phyloP scores from a whole-genome alignment of 2,113 vertebrate species.

The Mus pahari region DNA sequence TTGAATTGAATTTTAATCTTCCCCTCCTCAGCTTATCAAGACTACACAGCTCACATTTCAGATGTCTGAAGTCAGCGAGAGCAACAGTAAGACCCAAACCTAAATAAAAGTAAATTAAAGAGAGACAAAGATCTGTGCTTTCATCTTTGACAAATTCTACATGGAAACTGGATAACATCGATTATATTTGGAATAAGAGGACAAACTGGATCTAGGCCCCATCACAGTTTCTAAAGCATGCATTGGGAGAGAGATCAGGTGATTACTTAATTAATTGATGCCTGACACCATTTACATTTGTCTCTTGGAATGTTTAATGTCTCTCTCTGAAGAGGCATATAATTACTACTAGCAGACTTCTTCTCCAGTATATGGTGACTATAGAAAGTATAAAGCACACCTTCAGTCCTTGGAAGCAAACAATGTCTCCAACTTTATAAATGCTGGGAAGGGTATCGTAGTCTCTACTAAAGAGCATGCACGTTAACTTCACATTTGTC shows the following conservation, averaged over 20 bases:
- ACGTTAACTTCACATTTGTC: conserved; percentile 89
- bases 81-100: not conserved
- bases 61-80: not conserved
- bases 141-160: not conserved
- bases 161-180: not conserved
- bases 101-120: not conserved
- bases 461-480: conserved; percentile 91
- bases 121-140: not conserved
- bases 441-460: conserved; percentile 92
- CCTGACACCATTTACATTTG: conserved; percentile 44
- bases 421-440: conserved; percentile 93
- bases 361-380: not conserved
- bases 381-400: conserved; percentile 81
- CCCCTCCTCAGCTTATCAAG: not conserved
- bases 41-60: not conserved
- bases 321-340: conserved; percentile 15
- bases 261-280: not conserved
- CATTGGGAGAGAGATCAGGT: not conserved
- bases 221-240: not conserved
- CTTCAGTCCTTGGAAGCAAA: conserved; percentile 96
- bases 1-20: not conserved
- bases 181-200: not conserved
- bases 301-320: not conserved
- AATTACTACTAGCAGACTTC: not conserved
- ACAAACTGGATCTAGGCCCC: not conserved